phyloP scores from a whole-genome alignment of 1,140 invertebrate genomes.

The Listronotus oregonensis region DNA sequence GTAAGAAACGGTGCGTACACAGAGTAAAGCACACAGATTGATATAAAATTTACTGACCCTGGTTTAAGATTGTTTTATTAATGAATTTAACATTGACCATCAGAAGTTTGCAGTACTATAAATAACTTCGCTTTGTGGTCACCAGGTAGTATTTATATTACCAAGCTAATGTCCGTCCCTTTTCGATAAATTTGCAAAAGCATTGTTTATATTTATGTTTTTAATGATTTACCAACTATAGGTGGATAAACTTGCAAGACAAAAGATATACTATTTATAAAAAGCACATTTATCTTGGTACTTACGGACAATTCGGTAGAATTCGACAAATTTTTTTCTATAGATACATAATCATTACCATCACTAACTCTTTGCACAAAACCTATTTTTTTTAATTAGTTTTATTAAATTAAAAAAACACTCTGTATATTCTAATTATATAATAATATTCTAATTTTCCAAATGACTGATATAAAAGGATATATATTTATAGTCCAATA shows the following conservation, averaged over 20 bases:
- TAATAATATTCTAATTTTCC: no score
- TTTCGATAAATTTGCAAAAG: constrained; percentile 22
- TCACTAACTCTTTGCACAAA: no score
- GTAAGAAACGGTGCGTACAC: constrained; percentile 28
- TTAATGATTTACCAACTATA: neutral
- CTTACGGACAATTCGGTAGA: no score
- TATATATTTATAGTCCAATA: no score
- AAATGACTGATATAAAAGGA: no score
- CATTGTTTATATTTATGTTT: constrained; percentile 7
- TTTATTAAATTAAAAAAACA: no score
- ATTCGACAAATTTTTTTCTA: no score
- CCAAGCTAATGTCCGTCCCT: constrained; percentile 24
- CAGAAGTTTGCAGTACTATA: constrained; percentile 37
- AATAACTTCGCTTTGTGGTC: constrained; percentile 36
- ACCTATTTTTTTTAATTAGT: no score
- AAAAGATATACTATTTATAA: no score
- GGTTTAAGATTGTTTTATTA: constrained; percentile 37
- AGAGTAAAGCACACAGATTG: constrained; percentile 6
- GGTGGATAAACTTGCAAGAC: neutral
- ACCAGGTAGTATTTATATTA: constrained; percentile 28
- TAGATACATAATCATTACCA: no score
- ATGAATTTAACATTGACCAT: constrained; percentile 41
- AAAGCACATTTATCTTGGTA: no score
- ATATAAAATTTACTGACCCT: constrained; percentile 35
- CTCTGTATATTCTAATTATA: no score